Conservation (phyloP, 2,888 invertebrate species). For the Adineta ricciae region DNA sequence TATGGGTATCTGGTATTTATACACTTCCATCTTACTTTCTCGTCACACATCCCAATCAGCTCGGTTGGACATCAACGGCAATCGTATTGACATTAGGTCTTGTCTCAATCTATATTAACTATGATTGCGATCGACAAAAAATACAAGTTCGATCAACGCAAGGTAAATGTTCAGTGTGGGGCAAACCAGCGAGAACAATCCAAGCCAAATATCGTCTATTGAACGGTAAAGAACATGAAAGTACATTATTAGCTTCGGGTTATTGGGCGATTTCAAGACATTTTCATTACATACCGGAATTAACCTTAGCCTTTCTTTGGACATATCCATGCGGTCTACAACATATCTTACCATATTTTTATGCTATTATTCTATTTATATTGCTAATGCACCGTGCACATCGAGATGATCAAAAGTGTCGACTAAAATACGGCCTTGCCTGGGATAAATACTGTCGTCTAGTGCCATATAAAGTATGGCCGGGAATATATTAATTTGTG, state of each 20-base stretch:
- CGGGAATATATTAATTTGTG: slow-evolving; percentile 51
- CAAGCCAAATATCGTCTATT: slow-evolving; percentile 42
- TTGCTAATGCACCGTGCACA: slow-evolving; percentile 54
- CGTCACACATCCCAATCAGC: slow-evolving; percentile 45
- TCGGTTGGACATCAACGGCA: slow-evolving; percentile 41
- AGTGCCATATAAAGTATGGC: slow-evolving; percentile 55
- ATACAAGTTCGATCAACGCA: slow-evolving; percentile 51
- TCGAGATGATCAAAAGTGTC: slow-evolving; percentile 56
- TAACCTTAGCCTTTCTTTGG: slow-evolving; percentile 54
- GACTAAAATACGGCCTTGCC: slow-evolving; percentile 54
- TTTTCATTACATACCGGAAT: slow-evolving; percentile 57
- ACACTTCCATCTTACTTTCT: slow-evolving; percentile 38
- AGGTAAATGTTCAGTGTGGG: slow-evolving; percentile 50
- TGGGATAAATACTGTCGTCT: slow-evolving; percentile 54
- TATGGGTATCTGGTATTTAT: slow-evolving; percentile 45
- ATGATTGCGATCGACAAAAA: slow-evolving; percentile 54
- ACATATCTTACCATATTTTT: slow-evolving; percentile 53
- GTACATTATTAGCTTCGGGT: slow-evolving; percentile 54
- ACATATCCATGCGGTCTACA: slow-evolving; percentile 49
- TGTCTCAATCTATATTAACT: slow-evolving; percentile 51
- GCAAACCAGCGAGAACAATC: slow-evolving; percentile 44
- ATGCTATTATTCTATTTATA: slow-evolving; percentile 51
- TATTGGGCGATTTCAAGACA: slow-evolving; percentile 58
- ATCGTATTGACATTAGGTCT: slow-evolving; percentile 47
- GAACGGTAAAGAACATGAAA: slow-evolving; percentile 44